Percentiles rank a stretch among this genome's conserved stretches.
Conservation (phyloP, 2,113 vertebrate genomes). For the Pitta sordida region DNA sequence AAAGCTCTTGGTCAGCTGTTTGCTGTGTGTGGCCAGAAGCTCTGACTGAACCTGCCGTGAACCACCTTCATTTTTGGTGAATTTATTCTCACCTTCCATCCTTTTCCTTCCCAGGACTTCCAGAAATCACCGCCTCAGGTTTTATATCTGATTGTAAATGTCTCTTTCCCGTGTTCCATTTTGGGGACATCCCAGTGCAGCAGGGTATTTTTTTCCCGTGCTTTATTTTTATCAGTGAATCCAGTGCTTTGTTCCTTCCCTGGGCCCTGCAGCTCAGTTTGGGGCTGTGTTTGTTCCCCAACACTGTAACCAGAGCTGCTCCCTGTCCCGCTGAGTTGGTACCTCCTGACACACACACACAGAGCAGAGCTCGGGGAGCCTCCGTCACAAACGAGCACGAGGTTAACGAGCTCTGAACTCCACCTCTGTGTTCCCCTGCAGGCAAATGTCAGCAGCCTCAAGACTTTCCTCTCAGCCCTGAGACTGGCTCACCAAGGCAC, state of each 20-base stretch:
- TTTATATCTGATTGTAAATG: background rate
- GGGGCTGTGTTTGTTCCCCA: background rate
- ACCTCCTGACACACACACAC: background rate
- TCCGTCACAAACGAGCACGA: background rate
- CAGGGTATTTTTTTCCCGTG: fast-evolving
- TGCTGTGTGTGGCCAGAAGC: background rate
- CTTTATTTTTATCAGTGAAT: background rate
- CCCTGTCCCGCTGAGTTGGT: background rate
- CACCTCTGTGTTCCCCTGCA: slow-evolving; percentile 48
- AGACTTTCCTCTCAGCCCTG: slow-evolving; percentile 88
- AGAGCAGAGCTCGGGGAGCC: background rate
- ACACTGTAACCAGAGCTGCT: background rate
- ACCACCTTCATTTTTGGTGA: background rate
- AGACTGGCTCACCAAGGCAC: slow-evolving; percentile 86
- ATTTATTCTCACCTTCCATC: background rate
- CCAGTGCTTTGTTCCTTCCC: background rate
- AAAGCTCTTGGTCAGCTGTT: background rate
- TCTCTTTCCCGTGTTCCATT: background rate
- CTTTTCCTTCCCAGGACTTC: background rate
- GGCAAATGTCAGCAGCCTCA: slow-evolving; percentile 86
- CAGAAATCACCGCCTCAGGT: background rate
- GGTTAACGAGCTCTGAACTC: background rate
- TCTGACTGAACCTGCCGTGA: background rate
- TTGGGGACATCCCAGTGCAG: background rate
- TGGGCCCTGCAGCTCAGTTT: background rate